These are phyloP conservation scores for Brotula barbata DNA, from an alignment of 2,797 vertebrate genomes.

Conservation along the genomic window DNA sequence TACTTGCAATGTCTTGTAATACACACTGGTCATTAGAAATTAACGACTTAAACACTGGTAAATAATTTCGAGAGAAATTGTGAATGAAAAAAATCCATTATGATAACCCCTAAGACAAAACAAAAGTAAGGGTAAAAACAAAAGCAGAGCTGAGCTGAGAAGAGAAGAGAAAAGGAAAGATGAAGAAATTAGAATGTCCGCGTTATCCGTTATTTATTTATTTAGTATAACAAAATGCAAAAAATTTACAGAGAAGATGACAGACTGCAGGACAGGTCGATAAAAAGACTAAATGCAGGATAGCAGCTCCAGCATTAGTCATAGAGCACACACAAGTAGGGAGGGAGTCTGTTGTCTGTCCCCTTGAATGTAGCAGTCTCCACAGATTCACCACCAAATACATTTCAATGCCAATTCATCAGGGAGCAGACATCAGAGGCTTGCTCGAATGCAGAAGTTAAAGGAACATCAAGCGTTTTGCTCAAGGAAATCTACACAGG, in stretches of 20 bases:
- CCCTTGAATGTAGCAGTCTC: constrained; percentile 21
- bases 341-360: constrained; percentile 67
- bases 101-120: too few species aligned
- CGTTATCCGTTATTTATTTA: constrained; percentile 17
- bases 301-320: constrained; percentile 45
- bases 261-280: constrained; percentile 46
- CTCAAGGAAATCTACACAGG: constrained; percentile 39
- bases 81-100: too few species aligned
- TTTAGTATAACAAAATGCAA: constrained; percentile 27
- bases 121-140: too few species aligned
- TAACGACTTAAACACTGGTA: constrained; percentile 15
- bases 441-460: constrained; percentile 47
- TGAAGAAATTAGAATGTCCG: constrained; percentile 24
- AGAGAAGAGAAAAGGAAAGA: constrained; percentile 12
- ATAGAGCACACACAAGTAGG: constrained; percentile 19
- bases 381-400: constrained; percentile 52
- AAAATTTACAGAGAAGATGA: constrained; percentile 40
- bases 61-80: too few species aligned
- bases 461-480: constrained; percentile 29
- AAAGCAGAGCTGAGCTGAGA: background rate
- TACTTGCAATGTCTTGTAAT: constrained; percentile 27
- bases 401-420: constrained; percentile 45
- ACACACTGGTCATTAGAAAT: constrained; percentile 23
- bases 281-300: constrained; percentile 61
- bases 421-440: constrained; percentile 72